Evolutionary conservation across 2,888 invertebrate species (phyloP).

Genomic region (Drosophila macrospina): DNA sequence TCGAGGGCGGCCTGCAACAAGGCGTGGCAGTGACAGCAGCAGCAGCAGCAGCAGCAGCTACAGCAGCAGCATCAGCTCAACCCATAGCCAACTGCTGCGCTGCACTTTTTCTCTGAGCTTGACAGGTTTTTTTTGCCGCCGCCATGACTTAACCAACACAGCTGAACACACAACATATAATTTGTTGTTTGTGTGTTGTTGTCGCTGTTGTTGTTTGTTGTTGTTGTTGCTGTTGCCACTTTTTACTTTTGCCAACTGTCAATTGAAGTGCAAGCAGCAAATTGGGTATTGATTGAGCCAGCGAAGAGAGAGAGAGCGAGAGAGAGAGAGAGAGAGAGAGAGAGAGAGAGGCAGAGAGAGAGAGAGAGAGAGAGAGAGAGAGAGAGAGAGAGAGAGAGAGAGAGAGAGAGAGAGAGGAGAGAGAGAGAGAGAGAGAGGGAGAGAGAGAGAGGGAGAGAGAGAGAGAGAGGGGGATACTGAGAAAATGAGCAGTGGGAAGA

Average conservation of each 20-base stretch:
- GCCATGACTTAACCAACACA: slow-evolving; percentile 66
- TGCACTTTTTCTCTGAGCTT: slow-evolving; percentile 43
- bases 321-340: background rate
- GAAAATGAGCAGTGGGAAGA: no score
- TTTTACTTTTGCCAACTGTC: slow-evolving; percentile 56
- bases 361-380: background rate
- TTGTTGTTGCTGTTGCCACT: no score
- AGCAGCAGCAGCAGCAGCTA: background rate
- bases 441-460: background rate
- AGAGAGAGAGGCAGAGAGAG: background rate
- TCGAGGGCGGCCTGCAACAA: no score
- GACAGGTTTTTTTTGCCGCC: slow-evolving; percentile 72
- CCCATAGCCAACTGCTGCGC: background rate
- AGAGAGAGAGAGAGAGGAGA: background rate
- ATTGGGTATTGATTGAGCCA: slow-evolving; percentile 35
- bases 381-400: background rate
- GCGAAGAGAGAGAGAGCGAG: background rate
- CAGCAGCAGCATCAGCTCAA: background rate
- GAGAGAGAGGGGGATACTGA: no score
- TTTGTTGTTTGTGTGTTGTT: no score
- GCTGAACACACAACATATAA: slow-evolving; percentile 5
- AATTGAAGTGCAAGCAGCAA: slow-evolving; percentile 50
- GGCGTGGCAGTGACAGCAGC: background rate
- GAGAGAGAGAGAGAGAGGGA: no score
- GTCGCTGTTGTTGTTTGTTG: no score